These are phyloP conservation scores for Olivierus martensii DNA, from an alignment of 1,140 invertebrate species.

Conservation along the genomic window DNA sequence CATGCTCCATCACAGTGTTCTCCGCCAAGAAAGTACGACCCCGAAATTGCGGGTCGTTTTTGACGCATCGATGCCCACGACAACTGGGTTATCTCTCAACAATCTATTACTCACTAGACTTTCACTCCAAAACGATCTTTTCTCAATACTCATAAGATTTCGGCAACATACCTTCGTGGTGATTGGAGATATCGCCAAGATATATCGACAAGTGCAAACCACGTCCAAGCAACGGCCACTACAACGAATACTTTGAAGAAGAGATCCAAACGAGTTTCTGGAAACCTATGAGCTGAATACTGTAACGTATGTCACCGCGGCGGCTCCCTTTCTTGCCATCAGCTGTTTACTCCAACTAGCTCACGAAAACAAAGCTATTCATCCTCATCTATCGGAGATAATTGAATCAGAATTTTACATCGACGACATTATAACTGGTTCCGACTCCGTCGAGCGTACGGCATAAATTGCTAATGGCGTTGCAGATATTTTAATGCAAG, in stretches of 20 bases:
- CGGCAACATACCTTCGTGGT: background rate
- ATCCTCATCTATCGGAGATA: too few species aligned
- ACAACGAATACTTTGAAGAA: background rate
- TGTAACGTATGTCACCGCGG: background rate
- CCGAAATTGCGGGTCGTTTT: conserved; percentile 22
- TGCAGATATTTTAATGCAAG: too few species aligned
- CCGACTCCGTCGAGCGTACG: too few species aligned
- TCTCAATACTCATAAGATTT: background rate
- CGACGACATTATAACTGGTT: too few species aligned
- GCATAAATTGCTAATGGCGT: too few species aligned
- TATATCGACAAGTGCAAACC: background rate
- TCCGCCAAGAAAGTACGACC: conserved; percentile 13
- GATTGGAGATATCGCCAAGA: background rate
- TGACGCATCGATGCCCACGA: conserved; percentile 9
- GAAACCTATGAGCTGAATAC: background rate
- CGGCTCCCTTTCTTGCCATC: background rate
- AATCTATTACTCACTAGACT: background rate
- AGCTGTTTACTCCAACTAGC: background rate
- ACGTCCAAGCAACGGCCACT: background rate
- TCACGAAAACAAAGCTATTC: too few species aligned
- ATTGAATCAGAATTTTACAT: too few species aligned
- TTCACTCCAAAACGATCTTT: background rate
- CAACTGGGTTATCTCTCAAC: background rate
- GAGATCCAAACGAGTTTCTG: background rate
- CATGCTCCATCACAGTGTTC: conserved; percentile 18